Percentiles rank a stretch among this genome's conserved stretches.
Conservation (phyloP, 1,140 invertebrate species). For the Olivierus martensii region DNA sequence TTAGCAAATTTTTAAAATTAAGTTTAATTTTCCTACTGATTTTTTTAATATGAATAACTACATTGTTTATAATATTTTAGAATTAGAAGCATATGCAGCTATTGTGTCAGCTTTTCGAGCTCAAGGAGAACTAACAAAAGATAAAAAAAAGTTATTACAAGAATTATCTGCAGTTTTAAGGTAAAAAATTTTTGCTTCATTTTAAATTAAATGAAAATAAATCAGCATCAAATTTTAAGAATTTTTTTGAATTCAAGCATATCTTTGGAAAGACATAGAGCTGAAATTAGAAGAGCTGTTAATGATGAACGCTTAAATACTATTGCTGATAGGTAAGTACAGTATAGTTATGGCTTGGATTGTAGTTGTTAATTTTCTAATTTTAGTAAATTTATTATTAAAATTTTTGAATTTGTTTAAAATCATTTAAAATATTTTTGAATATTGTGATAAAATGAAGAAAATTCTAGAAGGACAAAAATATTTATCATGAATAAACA, state of each 20-base stretch:
- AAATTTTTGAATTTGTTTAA: no score
- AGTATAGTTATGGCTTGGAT: no score
- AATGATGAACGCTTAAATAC: constrained; percentile 78
- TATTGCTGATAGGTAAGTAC: constrained; percentile 73
- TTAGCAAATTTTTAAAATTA: no score
- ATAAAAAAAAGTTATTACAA: constrained; percentile 67
- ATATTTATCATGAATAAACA: no score
- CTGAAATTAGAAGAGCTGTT: constrained; percentile 72
- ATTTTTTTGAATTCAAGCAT: constrained; percentile 43
- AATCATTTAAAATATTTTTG: no score
- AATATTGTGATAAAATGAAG: no score
- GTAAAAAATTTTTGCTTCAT: constrained; percentile 16
- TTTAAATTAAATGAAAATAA: not conserved
- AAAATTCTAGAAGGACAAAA: no score
- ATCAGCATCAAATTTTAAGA: not conserved
- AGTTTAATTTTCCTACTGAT: no score
- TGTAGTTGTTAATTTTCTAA: no score
- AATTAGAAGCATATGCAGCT: constrained; percentile 78
- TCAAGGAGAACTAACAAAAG: constrained; percentile 68
- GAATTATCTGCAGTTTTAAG: constrained; percentile 59
- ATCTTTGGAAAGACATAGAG: constrained; percentile 71
- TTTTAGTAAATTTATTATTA: no score
- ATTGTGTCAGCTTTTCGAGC: constrained; percentile 78
- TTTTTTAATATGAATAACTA: no score
- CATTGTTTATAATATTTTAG: constrained; percentile 34